Base-by-base conservation (phyloP, 1,140 invertebrate species). In the Bombus affinis region DNA sequence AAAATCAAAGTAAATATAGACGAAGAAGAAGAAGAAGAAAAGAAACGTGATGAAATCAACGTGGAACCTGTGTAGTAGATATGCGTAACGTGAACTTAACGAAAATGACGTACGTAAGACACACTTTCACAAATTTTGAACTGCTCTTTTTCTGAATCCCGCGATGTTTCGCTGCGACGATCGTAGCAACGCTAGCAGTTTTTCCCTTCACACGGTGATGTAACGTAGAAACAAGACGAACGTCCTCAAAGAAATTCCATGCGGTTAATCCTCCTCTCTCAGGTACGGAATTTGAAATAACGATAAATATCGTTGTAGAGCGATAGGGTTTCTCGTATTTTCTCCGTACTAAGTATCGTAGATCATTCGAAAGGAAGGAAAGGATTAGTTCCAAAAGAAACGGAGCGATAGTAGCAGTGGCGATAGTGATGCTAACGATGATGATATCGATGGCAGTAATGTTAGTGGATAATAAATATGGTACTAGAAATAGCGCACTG, bases 221-320 rank as follows among this genome's bases (percentile, higher is more conserved):
- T 91, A 68, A 91, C 88, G 91, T 80, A 90, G 91, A 89, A 90
- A 92, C 83, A 89, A 89, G 90, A 87, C 85, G 86, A 85, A 86
- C 88, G 85, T 93, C 81, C 88, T 88, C 90, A 91, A 92, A 89
- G 87, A 90, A 92, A 91, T 89, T 92, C 92, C 92, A 93, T 93
- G 92, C 92, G 84, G 91, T 93, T 93, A 93, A 91, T 93, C 90
- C 85, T 93, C 86, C 83, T 85, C n/a, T 89, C 44, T 88, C 87
- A 89, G 88, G 89, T 86, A 84, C 85, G 84, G 82, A 87, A 82
- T 92, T 82, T 82, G 91, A 83, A 87, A 91, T 81, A 86, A 89
- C 59, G 85, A 88, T 88, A 84, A 78, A 47, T 76, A 85, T 87
- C 83, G 88, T 86, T 83, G 87, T 37, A 79, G 47, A 53, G 68